These are phyloP conservation scores for Berghia stephanieae DNA, from an alignment of 1,140 invertebrate species.

Conservation along the genomic window DNA sequence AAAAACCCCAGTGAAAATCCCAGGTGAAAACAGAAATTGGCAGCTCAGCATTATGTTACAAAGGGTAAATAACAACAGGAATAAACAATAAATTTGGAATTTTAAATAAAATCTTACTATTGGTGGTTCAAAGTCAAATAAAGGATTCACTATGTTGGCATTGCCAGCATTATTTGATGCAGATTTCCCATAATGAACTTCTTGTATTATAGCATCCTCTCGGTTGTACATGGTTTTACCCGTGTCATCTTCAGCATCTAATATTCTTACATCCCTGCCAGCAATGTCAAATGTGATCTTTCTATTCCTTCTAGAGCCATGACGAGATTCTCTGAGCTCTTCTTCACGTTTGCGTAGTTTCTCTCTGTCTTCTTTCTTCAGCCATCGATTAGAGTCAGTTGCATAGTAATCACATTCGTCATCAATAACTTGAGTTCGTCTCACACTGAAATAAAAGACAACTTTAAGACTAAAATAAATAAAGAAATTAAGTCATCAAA, in stretches of 20 bases:
- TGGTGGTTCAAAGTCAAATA: conserved; percentile 35
- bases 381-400: conserved; percentile 80
- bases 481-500: neutral
- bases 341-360: conserved; percentile 77
- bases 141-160: conserved; percentile 40
- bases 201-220: conserved; percentile 65
- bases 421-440: conserved; percentile 89
- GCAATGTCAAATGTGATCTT: conserved; percentile 83
- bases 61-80: too few species aligned
- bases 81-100: too few species aligned
- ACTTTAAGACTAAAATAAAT: neutral
- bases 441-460: conserved; percentile 72
- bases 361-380: conserved; percentile 77
- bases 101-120: conserved; percentile 35
- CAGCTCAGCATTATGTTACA: too few species aligned
- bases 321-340: conserved; percentile 75
- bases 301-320: conserved; percentile 77
- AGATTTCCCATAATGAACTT: conserved; percentile 52
- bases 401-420: conserved; percentile 95
- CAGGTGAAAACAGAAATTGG: too few species aligned
- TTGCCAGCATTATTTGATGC: neutral
- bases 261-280: conserved; percentile 71
- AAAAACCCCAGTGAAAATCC: too few species aligned
- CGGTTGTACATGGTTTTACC: conserved; percentile 60
- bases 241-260: conserved; percentile 66